Base-by-base conservation (phyloP, 1,140 invertebrate species). In the Heliconius himera region DNA sequence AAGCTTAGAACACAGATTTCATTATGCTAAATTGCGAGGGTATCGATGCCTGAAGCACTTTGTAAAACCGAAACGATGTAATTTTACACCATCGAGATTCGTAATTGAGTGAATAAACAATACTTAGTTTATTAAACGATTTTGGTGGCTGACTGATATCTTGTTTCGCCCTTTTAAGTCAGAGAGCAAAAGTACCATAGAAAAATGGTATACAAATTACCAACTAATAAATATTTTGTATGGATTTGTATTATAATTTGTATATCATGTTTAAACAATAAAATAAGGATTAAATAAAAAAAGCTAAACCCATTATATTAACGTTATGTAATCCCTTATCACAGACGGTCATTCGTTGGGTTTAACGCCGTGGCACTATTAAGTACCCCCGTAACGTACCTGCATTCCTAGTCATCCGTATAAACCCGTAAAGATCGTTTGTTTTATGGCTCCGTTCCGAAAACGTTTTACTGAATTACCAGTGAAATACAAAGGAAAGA, bases 321-420 rank as follows among this genome's bases (percentile, higher is more conserved):
- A 56, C 66, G 76, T 36, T 36, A 36, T 36, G 33, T 0, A 36
- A 36, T 36, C 79, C 56, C 82, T 81, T 80, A 81, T 81, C 75
- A 80, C 76, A 60, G 75, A 66, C 75, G 77, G 79, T 83, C 82
- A 81, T 79, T 83, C 80, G 80, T 79, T 71, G 82, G 82, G 81
- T 83, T 81, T 81, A 79, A 81, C 74, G 78, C 72, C 76, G 80
- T 83, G 82, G 81, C 82, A 83, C 77, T 79, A 81, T 83, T 83
- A 83, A 83, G 82, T 80, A 83, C 82, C 82, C 77, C 73, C 60
- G 80, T 78, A 81, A 78, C 80, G 80, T 78, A 80, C 76, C 82
- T 78, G 79, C 80, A 81, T 81, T 77, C 82, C 77, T 56, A 81
- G 77, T 78, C 77, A 81, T 83, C 77, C 78, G 76, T 77, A 81